Percentiles rank a stretch among this genome's conserved stretches.
These are phyloP conservation scores for Nomada fabriciana DNA, from an alignment of 2,888 invertebrate genomes.

Conservation along the genomic window DNA sequence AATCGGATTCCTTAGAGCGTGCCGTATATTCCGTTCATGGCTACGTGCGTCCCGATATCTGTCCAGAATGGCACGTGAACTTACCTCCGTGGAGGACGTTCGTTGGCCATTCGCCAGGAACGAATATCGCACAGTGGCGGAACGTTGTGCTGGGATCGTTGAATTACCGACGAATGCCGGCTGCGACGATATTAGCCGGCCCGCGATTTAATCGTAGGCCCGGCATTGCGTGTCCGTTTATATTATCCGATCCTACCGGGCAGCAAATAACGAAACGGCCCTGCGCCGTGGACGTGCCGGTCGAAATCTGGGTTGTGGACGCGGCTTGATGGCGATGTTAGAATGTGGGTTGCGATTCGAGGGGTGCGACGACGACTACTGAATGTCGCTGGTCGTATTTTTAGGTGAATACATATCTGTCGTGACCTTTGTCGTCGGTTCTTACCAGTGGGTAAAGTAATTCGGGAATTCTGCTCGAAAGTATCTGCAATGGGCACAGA, in stretches of 20 bases:
- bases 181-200: slow-evolving; percentile 51
- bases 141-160: slow-evolving; percentile 59
- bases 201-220: slow-evolving; percentile 48
- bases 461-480: no score
- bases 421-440: no score
- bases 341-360: no score
- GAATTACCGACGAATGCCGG: slow-evolving; percentile 58
- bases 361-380: no score
- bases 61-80: slow-evolving; percentile 57
- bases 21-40: slow-evolving; percentile 51
- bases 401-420: no score
- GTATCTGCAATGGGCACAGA: no score
- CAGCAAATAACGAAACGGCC: slow-evolving; percentile 36
- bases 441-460: no score
- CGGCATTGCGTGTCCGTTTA: slow-evolving; percentile 33
- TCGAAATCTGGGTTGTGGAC: background rate
- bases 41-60: slow-evolving; percentile 51
- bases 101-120: slow-evolving; percentile 63
- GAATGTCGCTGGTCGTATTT: no score
- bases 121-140: slow-evolving; percentile 55
- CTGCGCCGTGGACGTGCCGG: background rate
- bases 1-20: slow-evolving; percentile 47
- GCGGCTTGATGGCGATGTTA: background rate
- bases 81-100: slow-evolving; percentile 48
- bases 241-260: slow-evolving; percentile 33